phyloP scores from a whole-genome alignment of 2,888 invertebrate species.

The Phragmatobia fuliginosa region DNA sequence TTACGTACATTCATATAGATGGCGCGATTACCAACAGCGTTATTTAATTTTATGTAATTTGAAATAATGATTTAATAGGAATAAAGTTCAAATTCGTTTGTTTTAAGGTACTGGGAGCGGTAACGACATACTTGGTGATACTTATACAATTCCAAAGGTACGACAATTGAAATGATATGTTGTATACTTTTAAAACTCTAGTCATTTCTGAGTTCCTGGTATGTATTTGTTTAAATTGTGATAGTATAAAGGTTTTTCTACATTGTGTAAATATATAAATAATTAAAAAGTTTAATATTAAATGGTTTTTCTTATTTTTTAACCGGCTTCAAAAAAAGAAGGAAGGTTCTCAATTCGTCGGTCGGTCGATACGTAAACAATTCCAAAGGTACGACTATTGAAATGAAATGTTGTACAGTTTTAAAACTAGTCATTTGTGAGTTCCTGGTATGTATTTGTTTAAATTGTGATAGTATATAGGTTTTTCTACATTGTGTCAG shows the following conservation, averaged over 20 bases:
- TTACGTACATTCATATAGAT: neutral
- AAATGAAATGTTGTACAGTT: conserved; percentile 12
- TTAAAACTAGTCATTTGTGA: conserved; percentile 26
- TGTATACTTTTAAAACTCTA: conserved; percentile 23
- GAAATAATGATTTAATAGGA: neutral
- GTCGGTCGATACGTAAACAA: conserved; percentile 86
- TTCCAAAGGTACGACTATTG: conserved; percentile 84
- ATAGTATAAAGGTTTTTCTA: neutral
- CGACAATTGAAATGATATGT: conserved; percentile 55
- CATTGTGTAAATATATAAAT: conserved; percentile 2
- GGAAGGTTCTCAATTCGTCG: too few relatives aligned
- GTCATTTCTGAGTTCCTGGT: conserved; percentile 38
- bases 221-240: conserved; percentile 2
- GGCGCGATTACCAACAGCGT: conserved; percentile 3
- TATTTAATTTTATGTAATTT: neutral
- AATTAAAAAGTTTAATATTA: neutral
- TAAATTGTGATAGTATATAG: neutral
- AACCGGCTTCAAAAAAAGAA: too few relatives aligned
- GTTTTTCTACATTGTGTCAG: conserved; percentile 2
- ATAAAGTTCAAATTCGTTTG: neutral
- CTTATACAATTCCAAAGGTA: conserved; percentile 88
- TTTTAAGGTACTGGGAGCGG: conserved; percentile 85
- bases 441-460: conserved; percentile 32
- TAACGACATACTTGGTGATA: conserved; percentile 87
- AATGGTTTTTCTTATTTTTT: neutral